Evolutionary conservation across 2,888 invertebrate genomes (phyloP).

Genomic region (Lymantria monacha): DNA sequence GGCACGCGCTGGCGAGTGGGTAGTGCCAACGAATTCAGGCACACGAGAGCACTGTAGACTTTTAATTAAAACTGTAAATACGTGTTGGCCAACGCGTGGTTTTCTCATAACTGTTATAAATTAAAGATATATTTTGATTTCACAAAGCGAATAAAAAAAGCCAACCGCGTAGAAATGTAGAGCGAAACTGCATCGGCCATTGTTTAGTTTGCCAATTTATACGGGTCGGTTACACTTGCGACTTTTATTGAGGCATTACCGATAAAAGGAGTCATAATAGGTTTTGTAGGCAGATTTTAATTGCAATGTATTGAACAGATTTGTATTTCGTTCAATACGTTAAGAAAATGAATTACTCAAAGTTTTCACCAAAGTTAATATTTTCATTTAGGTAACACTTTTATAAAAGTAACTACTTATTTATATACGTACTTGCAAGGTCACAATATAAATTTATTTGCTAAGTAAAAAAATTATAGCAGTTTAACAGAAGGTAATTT

Average conservation of each 20-base stretch:
- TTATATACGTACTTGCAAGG: too few relatives aligned
- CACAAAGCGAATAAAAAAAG: slow-evolving; percentile 64
- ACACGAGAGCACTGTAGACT: slow-evolving; percentile 57
- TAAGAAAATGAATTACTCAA: slow-evolving; percentile 27
- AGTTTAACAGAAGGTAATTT: too few relatives aligned
- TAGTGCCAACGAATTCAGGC: slow-evolving; percentile 57
- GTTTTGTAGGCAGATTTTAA: slow-evolving; percentile 77
- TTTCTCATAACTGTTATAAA: slow-evolving; percentile 79
- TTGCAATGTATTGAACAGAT: slow-evolving; percentile 66
- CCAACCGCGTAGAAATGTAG: slow-evolving; percentile 73
- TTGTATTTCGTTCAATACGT: slow-evolving; percentile 55
- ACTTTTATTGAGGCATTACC: slow-evolving; percentile 81
- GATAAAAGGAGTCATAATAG: slow-evolving; percentile 78
- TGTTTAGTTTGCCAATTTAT: slow-evolving; percentile 83
- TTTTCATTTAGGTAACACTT: too few relatives aligned
- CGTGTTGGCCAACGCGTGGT: slow-evolving; percentile 76
- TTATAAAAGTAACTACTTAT: too few relatives aligned
- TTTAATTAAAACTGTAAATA: slow-evolving; percentile 73
- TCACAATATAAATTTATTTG: too few relatives aligned
- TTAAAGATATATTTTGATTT: slow-evolving; percentile 56
- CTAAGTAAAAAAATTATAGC: too few relatives aligned
- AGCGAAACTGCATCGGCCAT: slow-evolving; percentile 76
- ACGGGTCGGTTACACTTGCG: slow-evolving; percentile 80
- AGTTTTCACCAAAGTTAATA: background rate
- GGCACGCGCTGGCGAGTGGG: slow-evolving; percentile 49